Percentiles rank a stretch among this genome's conserved stretches.
phyloP scores from a whole-genome alignment of 2,888 invertebrate species.

The Lithophane socia region DNA sequence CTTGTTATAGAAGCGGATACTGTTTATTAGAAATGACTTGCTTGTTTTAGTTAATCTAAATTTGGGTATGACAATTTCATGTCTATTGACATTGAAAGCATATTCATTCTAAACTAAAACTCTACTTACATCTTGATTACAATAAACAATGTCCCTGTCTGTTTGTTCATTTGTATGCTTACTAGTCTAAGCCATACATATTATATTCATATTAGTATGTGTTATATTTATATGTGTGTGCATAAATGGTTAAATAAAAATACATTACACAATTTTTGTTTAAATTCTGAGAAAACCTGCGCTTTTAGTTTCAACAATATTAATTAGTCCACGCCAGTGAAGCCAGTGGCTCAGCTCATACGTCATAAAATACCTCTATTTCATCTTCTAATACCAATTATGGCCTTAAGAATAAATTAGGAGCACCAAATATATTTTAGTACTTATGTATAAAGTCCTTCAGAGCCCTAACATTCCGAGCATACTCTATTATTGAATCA shows the following conservation, averaged over 20 bases:
- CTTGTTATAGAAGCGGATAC: no score
- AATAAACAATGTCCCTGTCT: neutral
- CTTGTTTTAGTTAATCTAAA: no score
- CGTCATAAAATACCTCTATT: neutral
- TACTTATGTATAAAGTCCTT: slow-evolving; percentile 12
- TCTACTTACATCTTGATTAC: no score
- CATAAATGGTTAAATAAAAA: no score
- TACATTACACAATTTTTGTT: neutral
- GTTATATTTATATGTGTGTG: no score
- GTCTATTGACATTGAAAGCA: slow-evolving; percentile 10
- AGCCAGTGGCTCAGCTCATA: no score
- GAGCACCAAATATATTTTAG: slow-evolving; percentile 24
- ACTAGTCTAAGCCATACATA: neutral
- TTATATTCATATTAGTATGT: no score
- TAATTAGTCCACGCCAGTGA: neutral
- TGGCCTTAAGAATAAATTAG: slow-evolving; percentile 24
- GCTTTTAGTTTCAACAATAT: neutral
- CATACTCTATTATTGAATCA: slow-evolving; percentile 59
- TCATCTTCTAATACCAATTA: neutral
- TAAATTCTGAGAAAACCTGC: neutral
- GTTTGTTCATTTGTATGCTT: neutral
- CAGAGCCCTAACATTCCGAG: slow-evolving; percentile 28
- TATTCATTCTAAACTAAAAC: neutral
- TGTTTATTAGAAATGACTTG: no score
- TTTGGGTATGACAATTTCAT: no score